A percentile compares a stretch with the other conserved stretches of the same genome.
These are phyloP conservation scores for Melanostoma mellinum DNA, from an alignment of 2,888 invertebrate species.

Conservation along the genomic window DNA sequence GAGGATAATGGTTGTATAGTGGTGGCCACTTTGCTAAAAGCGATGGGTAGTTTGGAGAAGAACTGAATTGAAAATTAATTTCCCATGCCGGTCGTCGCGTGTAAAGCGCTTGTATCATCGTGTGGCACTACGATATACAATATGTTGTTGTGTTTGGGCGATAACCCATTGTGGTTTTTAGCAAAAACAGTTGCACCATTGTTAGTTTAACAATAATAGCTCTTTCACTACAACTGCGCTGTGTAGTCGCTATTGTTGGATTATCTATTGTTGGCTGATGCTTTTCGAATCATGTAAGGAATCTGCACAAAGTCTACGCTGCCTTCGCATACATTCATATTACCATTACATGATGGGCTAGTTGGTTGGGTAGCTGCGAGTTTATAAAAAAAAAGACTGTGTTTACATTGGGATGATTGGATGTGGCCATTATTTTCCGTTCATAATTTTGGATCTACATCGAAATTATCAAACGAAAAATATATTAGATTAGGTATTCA, in stretches of 20 bases:
- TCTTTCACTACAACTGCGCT: slow-evolving; percentile 21
- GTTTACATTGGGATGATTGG: slow-evolving; percentile 37
- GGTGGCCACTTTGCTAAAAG: not conserved
- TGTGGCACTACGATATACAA: slow-evolving; percentile 11
- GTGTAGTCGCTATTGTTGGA: slow-evolving; percentile 32
- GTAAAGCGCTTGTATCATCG: slow-evolving; percentile 16
- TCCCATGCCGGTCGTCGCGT: slow-evolving; percentile 59
- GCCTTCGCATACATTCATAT: not conserved
- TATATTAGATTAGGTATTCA: slow-evolving; percentile 20
- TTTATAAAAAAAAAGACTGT: not conserved
- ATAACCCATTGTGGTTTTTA: slow-evolving; percentile 65
- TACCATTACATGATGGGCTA: slow-evolving; percentile 11
- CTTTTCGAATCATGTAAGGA: slow-evolving; percentile 3
- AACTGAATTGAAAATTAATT: slow-evolving; percentile 65
- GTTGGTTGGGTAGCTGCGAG: slow-evolving; percentile 1
- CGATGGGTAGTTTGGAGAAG: slow-evolving; percentile 1
- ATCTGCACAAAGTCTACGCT: slow-evolving; percentile 26
- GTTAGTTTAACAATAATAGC: slow-evolving; percentile 61
- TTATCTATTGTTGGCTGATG: not conserved
- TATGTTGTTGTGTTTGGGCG: slow-evolving; percentile 50
- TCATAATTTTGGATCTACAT: slow-evolving; percentile 6
- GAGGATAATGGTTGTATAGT: slow-evolving; percentile 29
- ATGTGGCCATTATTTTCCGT: slow-evolving; percentile 5
- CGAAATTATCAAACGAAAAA: slow-evolving; percentile 6
- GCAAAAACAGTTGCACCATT: slow-evolving; percentile 66